Conservation (phyloP, 2,888 invertebrate genomes). For the Nectonema munidae region DNA sequence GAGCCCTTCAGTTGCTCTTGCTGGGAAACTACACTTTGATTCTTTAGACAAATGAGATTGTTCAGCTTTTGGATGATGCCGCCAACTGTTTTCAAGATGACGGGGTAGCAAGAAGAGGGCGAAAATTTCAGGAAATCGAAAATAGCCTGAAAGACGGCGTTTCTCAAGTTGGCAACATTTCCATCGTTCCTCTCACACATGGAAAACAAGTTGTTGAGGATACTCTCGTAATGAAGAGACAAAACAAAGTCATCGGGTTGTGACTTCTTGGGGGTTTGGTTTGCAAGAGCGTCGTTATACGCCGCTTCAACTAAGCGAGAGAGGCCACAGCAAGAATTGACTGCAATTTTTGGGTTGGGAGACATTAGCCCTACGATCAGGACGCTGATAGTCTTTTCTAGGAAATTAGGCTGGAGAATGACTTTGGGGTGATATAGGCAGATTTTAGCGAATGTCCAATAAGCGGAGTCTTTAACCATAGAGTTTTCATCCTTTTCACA, state of each 20-base stretch:
- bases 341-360: no score
- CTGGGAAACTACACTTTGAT: no score
- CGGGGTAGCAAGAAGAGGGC: background rate
- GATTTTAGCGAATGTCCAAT: no score
- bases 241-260: slow-evolving; percentile 59
- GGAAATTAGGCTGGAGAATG: no score
- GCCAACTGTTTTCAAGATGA: background rate
- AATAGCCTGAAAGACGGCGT: slow-evolving; percentile 2
- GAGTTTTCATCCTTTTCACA: no score
- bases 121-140: slow-evolving; percentile 2
- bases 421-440: no score
- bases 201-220: background rate
- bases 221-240: slow-evolving; percentile 48
- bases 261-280: slow-evolving; percentile 27
- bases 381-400: no score
- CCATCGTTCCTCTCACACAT: slow-evolving; percentile 8
- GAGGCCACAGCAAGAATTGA: no score
- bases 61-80: background rate
- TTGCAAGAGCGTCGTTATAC: slow-evolving; percentile 41
- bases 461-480: no score
- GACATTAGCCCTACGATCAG: no score
- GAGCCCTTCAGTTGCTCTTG: no score
- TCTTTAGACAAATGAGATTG: no score
- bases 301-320: slow-evolving; percentile 81
- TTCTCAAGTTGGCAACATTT: background rate